Conservation (phyloP, 2,113 vertebrate genomes). For the Hemiscyllium ocellatum region DNA sequence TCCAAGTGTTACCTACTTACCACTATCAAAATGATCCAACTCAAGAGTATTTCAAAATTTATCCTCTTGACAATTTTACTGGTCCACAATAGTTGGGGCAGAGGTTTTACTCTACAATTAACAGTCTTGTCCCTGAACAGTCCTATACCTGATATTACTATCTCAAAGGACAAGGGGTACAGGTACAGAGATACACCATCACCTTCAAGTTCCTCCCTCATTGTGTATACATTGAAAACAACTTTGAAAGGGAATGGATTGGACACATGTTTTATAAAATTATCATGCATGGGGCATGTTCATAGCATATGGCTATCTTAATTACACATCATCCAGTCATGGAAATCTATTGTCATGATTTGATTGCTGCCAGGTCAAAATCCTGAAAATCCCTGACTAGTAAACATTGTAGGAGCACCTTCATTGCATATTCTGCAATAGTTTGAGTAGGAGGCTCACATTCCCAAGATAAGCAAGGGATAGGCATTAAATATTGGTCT, state of each 20-base stretch:
- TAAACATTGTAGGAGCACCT: not conserved
- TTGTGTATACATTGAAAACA: not conserved
- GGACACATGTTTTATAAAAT: not conserved
- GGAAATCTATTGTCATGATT: not conserved
- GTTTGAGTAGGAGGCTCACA: not conserved
- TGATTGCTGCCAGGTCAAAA: not conserved
- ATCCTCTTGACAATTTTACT: not conserved
- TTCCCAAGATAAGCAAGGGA: not conserved
- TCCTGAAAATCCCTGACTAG: not conserved
- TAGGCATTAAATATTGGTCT: not conserved
- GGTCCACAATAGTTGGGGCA: not conserved
- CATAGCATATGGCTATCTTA: not conserved
- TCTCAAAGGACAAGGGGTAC: not conserved
- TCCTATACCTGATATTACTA: not conserved
- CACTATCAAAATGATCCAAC: not conserved
- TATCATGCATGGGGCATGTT: not conserved
- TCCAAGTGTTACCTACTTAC: not conserved
- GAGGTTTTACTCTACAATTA: not conserved
- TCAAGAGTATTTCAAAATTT: not conserved
- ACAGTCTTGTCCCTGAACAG: not conserved
- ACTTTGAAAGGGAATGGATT: not conserved
- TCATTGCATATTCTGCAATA: not conserved
- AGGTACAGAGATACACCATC: not conserved
- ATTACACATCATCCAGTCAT: not conserved
- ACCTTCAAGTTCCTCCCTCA: not conserved